Conservation (phyloP, 2,113 vertebrate genomes). For the Myotis yumanensis region DNA sequence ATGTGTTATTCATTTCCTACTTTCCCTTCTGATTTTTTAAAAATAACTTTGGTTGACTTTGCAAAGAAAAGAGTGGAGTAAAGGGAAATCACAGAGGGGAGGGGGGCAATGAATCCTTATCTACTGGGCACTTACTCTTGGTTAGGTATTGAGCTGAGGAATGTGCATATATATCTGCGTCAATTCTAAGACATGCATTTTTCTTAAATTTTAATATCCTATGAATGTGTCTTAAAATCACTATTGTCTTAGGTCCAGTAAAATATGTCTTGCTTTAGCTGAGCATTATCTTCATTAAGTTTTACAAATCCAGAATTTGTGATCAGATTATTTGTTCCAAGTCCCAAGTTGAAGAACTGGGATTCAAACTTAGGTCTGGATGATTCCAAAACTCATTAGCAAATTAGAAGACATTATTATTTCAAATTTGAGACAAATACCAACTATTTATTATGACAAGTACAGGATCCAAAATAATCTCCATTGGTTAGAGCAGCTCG, state of each 20-base stretch:
- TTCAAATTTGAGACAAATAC: not conserved
- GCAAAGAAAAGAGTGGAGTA: not conserved
- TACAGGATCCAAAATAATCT: not conserved
- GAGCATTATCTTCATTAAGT: not conserved
- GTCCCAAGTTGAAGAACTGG: not conserved
- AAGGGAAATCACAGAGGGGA: not conserved
- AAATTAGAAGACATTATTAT: not conserved
- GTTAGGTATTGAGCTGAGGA: not conserved
- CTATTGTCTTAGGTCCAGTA: not conserved
- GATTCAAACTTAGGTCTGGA: not conserved
- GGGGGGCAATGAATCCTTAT: not conserved
- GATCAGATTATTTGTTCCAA: not conserved
- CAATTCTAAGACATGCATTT: not conserved
- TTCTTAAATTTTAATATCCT: not conserved
- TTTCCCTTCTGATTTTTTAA: not conserved
- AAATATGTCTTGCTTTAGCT: slow-evolving; percentile 12
- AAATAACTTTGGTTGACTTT: not conserved
- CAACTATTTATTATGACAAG: not conserved
- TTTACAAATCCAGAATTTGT: not conserved
- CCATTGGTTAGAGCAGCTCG: not conserved
- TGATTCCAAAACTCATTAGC: not conserved
- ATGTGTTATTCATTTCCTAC: not conserved
- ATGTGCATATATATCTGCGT: not conserved
- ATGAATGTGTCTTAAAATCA: not conserved
- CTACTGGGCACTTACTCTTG: not conserved